These are phyloP conservation scores for Hyphantria cunea DNA, from an alignment of 1,140 invertebrate genomes.

Conservation along the genomic window DNA sequence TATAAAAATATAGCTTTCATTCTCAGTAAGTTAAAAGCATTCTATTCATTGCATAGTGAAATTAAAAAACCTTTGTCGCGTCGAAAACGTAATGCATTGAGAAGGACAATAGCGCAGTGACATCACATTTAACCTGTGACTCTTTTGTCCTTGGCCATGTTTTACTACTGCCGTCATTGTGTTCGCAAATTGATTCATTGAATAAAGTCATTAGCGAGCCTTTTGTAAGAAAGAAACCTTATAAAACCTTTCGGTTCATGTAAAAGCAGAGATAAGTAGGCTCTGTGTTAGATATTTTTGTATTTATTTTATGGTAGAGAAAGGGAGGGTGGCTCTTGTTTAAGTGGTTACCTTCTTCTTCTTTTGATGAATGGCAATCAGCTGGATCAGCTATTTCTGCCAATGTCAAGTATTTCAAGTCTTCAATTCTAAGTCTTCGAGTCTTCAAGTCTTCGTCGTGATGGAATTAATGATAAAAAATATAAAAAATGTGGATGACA, in stretches of 20 bases:
- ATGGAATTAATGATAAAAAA: too few species aligned
- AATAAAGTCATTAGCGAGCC: slow-evolving; percentile 40
- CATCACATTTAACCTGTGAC: slow-evolving; percentile 9
- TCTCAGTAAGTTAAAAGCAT: slow-evolving; percentile 20
- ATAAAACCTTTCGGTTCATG: slow-evolving; percentile 12
- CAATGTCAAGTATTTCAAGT: too few species aligned
- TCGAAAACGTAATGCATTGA: slow-evolving; percentile 31
- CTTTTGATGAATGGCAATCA: too few species aligned
- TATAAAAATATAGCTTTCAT: background rate
- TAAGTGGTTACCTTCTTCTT: too few species aligned
- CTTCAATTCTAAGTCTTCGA: too few species aligned
- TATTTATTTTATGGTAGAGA: background rate
- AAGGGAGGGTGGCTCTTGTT: too few species aligned
- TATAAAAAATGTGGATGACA: too few species aligned
- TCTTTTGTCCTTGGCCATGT: slow-evolving; percentile 17
- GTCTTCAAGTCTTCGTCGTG: too few species aligned
- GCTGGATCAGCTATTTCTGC: too few species aligned
- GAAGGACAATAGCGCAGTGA: slow-evolving; percentile 18
- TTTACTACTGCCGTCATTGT: slow-evolving; percentile 19
- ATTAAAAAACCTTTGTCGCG: slow-evolving; percentile 9
- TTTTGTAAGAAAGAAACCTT: slow-evolving; percentile 31
- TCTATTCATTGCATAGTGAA: slow-evolving; percentile 5
- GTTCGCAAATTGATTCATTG: slow-evolving; percentile 39
- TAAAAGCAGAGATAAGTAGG: slow-evolving; percentile 2
- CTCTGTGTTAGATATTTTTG: background rate